Evolutionary conservation across 2,797 vertebrate genomes (phyloP).

Genomic region (Cuculus canorus): DNA sequence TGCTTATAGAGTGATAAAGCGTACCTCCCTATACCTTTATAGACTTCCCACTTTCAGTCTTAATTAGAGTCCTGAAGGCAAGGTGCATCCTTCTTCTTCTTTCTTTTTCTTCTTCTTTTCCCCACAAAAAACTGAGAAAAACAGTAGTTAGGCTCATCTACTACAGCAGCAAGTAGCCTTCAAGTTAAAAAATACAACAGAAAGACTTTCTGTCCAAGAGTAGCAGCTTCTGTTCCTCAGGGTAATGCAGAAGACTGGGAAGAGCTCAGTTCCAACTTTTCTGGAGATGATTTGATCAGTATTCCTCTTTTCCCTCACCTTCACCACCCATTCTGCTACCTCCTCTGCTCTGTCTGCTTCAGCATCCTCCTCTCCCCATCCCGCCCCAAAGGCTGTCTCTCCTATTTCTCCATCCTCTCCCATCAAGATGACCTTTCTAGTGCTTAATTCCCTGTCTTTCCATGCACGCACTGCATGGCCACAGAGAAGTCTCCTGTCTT

Average conservation of each 20-base stretch:
- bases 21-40: background rate
- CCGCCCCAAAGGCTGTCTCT: background rate
- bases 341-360: background rate
- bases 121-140: background rate
- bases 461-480: fast-evolving
- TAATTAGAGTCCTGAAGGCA: background rate
- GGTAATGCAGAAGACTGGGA: background rate
- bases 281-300: background rate
- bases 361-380: background rate
- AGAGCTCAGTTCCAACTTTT: background rate
- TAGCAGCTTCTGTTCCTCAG: background rate
- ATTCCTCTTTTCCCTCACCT: background rate
- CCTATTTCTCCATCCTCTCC: background rate
- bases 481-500: background rate
- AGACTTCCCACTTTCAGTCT: background rate
- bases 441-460: background rate
- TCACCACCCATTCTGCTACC: background rate
- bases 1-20: background rate
- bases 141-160: background rate
- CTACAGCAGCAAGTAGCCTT: background rate
- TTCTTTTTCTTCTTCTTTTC: background rate
- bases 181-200: background rate
- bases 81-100: background rate
- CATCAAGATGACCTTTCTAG: background rate
- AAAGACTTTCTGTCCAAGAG: background rate